Base-by-base conservation (phyloP, 2,113 vertebrate species). In the Indicator maculatus region DNA sequence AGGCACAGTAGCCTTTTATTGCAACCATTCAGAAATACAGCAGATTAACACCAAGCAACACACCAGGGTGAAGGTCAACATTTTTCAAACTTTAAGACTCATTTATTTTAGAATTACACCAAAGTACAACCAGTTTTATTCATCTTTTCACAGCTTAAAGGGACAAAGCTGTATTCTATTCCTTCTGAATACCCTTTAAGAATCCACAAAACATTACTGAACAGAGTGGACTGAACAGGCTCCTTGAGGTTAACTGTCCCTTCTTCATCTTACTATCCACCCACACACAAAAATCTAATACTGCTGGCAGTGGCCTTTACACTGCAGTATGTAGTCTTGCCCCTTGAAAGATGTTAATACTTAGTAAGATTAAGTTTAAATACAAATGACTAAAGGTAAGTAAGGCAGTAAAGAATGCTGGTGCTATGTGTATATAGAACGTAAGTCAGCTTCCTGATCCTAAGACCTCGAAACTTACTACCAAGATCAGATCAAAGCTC, bases 1-100 rank as follows among this genome's bases (percentile, higher is more conserved):
- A 94, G 86, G 69, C 5, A 2, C 55, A 90, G 74, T 10, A 84
- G 30, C 28, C 24, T 92, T 91, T 94, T 93, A 96, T 44, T 92
- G 73, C 36, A 2, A 72, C 24, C 58, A 89, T 74, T 96, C n/a
- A 77, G 69, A 81, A 94, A 26, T 7, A 77, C 23, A 75, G 64
- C 45, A 84, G 44, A 73, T 63, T 33, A 93, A 81, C 69, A 67
- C 0, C 16, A 67, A 94, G 39, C 31, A 67, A 50, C 15, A 33
- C 13, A 24, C 10, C 26, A 78, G 70, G 69, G 26, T 41, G 24
- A 93, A 94, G 86, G 86, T 65, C 80, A 90, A 55, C 30, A 24
- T 8, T 60, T 83, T 55, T 39, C 5, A 13, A 5, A 80, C 3
- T 30, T 5, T 14, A 78, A 86, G 63, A 64, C 16, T 0, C 36